phyloP scores from a whole-genome alignment of 2,113 vertebrate genomes.

The Psophia crepitans region DNA sequence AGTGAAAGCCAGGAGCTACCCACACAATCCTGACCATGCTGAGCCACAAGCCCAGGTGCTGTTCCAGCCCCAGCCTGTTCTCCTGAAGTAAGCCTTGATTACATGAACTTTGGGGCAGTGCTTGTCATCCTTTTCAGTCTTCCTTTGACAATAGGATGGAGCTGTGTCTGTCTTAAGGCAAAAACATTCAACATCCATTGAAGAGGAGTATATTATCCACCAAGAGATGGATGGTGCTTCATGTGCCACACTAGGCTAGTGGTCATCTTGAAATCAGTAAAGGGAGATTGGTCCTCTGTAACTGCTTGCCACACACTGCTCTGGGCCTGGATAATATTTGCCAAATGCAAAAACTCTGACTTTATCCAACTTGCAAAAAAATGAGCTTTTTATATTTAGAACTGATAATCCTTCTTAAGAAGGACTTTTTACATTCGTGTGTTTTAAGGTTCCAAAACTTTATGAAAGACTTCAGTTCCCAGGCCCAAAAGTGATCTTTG shows the following conservation, averaged over 20 bases:
- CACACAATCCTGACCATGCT: not conserved
- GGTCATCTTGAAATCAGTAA: not conserved
- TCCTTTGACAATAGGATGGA: not conserved
- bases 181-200: not conserved
- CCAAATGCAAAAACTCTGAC: not conserved
- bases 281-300: not conserved
- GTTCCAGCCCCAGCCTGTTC: not conserved
- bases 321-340: not conserved
- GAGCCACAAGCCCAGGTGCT: not conserved
- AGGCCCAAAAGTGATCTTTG: not conserved
- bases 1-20: not conserved
- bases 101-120: not conserved
- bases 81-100: not conserved
- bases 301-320: not conserved
- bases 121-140: not conserved
- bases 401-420: not conserved
- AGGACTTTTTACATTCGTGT: not conserved
- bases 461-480: not conserved
- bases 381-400: not conserved
- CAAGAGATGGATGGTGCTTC: not conserved
- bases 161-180: not conserved
- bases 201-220: not conserved
- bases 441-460: not conserved
- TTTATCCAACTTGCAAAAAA: not conserved
- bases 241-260: not conserved